These are phyloP conservation scores for Penaeus indicus DNA, from an alignment of 1,140 invertebrate genomes.

Conservation along the genomic window DNA sequence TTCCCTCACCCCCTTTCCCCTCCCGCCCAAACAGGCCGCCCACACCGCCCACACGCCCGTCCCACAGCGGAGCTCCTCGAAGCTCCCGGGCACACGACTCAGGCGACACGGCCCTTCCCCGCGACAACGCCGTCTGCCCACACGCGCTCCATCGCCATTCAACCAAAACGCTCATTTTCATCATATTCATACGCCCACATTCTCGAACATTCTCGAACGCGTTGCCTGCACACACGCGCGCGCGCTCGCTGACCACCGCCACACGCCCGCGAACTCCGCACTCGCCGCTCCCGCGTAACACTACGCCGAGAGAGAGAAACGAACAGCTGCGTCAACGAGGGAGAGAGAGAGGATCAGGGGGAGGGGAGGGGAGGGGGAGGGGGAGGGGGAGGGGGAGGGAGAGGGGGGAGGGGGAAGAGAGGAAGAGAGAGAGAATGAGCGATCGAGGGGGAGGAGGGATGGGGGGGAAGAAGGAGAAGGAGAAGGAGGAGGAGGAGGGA, in stretches of 20 bases:
- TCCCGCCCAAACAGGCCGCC: too few species aligned
- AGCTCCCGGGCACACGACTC: too few species aligned
- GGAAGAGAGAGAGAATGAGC: background rate
- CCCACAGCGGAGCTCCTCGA: too few species aligned
- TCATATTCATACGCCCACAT: slow-evolving; percentile 1
- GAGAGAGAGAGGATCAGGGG: background rate
- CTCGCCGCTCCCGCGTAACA: background rate
- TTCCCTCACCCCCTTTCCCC: too few species aligned
- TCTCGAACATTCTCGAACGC: background rate
- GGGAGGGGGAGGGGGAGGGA: background rate
- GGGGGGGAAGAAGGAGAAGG: background rate
- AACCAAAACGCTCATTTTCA: too few species aligned
- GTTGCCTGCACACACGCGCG: background rate
- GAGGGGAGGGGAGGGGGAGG: background rate
- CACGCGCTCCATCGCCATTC: too few species aligned
- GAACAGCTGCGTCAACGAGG: too few species aligned
- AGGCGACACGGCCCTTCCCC: too few species aligned
- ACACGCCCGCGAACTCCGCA: background rate
- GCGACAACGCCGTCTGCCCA: too few species aligned
- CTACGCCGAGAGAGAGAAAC: background rate
- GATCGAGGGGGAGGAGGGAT: too few species aligned
- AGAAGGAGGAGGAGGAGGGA: background rate
- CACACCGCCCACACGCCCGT: too few species aligned
- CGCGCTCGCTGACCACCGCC: background rate
- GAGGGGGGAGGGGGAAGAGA: background rate